Evolutionary conservation across 2,113 vertebrate genomes (phyloP), one percentile per base, ranked within the genome.

Genomic region (Anoura caudifer): DNA sequence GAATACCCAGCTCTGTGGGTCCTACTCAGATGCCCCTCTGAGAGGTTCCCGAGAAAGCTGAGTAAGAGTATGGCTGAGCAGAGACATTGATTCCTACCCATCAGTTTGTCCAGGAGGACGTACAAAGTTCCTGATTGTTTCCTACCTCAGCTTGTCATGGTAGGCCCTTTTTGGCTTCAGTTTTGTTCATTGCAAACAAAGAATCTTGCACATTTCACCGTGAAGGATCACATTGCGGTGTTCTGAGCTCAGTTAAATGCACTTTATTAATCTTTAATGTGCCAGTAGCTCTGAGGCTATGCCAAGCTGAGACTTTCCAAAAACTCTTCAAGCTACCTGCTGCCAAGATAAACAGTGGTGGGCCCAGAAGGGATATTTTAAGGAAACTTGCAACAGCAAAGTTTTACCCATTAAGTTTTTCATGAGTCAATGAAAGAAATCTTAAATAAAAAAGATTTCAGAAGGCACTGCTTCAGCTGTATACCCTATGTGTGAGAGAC

Each of bases 241-340:
- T 79, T 72, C 54, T 94, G 95, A 93, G 41, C 87, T 98, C 96
- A 61, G 89, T 96, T 98, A 97, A 98, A 95, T 92, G 93, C n/a
- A 31, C 75, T 97, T 98, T 97, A 97, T 97, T 98, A 98, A 97
- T 98, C 97, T 94, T 96, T 97, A 92, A 90, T 96, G 89, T 97
- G 94, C 85, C 95, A 98, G 95, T 96, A 98, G 96, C 96, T 97
- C 97, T 97, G 97, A 98, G 87, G 72, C 86, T 0, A 5, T 97
- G 98, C 96, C 26, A 70, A 97, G 80, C 72, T 94, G 76, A 98
- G 92, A 70, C 96, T 98, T 45, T 7, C 92, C 93, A 98, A 95
- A 95, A 96, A 96, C 84, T 95, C 94, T 96, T 83, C 33, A 82
- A 95, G 80, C 82, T 97, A 38, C 76, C 93, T 77, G 84, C 73